Conservation (phyloP, 53 echinoderm and acorn worm species). For the Antedon mediterranea region DNA sequence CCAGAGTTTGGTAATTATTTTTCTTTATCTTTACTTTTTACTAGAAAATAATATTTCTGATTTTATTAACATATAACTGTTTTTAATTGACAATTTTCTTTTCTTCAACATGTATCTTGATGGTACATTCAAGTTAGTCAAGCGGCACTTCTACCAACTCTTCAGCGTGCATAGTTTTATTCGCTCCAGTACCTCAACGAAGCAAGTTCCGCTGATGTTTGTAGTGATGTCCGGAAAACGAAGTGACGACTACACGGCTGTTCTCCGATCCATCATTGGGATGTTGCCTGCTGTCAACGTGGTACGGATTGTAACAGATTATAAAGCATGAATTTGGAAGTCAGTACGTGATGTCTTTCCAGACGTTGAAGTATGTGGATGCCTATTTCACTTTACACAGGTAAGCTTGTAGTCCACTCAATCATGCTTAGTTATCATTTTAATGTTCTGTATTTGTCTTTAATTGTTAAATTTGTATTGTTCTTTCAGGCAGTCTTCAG, state of each 20-base stretch:
- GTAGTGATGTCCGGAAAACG: neutral
- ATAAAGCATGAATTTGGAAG: neutral
- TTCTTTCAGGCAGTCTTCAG: conserved; percentile 18
- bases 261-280: neutral
- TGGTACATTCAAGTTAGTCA: neutral
- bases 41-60: too few species aligned
- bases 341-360: conserved; percentile 1
- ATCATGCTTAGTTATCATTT: too few species aligned
- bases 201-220: neutral
- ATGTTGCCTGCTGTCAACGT: neutral
- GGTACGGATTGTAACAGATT: neutral
- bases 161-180: neutral
- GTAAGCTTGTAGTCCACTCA: neutral
- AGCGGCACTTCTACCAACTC: neutral
- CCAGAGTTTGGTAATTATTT: too few species aligned
- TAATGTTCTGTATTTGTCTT: too few species aligned
- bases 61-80: too few species aligned
- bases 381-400: conserved; percentile 27
- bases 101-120: neutral
- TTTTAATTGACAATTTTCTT: too few species aligned
- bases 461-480: too few species aligned
- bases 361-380: conserved; percentile 11
- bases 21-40: too few species aligned
- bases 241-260: neutral
- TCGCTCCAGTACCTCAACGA: neutral